These are phyloP conservation scores for Drosophila albomicans DNA, from an alignment of 1,140 invertebrate species.

Conservation along the genomic window DNA sequence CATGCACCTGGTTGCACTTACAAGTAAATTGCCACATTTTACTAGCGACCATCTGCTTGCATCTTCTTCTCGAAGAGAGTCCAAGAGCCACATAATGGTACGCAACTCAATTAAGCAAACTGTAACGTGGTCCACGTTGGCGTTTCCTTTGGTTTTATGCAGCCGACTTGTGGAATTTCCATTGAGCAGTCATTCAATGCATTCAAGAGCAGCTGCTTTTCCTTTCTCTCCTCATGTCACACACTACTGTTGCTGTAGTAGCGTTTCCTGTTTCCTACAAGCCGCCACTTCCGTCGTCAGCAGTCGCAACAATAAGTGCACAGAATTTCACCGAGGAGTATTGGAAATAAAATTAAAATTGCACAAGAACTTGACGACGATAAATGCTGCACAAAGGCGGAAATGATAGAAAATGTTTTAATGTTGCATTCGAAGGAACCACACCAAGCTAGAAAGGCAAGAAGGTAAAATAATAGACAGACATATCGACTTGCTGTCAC, in stretches of 20 bases:
- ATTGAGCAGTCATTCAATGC: slow-evolving; percentile 61
- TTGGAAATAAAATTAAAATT: slow-evolving; percentile 78
- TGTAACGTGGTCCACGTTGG: slow-evolving; percentile 50
- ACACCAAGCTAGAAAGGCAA: background rate
- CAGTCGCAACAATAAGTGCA: slow-evolving; percentile 36
- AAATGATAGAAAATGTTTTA: slow-evolving; percentile 82
- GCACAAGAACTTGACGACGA: slow-evolving; percentile 68
- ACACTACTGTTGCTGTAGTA: slow-evolving; percentile 40
- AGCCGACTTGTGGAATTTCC: slow-evolving; percentile 56
- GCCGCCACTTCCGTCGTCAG: slow-evolving; percentile 66
- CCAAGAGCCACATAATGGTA: slow-evolving; percentile 49
- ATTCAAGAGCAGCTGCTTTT: slow-evolving; percentile 26
- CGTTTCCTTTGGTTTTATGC: slow-evolving; percentile 49
- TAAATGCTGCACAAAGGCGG: slow-evolving; percentile 61
- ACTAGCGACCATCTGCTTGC: background rate
- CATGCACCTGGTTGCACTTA: slow-evolving; percentile 7
- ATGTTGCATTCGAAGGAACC: slow-evolving; percentile 53
- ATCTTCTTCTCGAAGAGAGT: background rate
- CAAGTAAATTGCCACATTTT: slow-evolving; percentile 16
- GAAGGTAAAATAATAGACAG: background rate
- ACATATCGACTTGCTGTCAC: slow-evolving; percentile 5
- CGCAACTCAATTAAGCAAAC: slow-evolving; percentile 80
- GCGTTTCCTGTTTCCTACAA: slow-evolving; percentile 77
- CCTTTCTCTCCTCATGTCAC: background rate
- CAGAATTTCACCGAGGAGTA: slow-evolving; percentile 8